Evolutionary conservation across 2,797 vertebrate genomes (phyloP).

Genomic region (Sebastes steindachneri): DNA sequence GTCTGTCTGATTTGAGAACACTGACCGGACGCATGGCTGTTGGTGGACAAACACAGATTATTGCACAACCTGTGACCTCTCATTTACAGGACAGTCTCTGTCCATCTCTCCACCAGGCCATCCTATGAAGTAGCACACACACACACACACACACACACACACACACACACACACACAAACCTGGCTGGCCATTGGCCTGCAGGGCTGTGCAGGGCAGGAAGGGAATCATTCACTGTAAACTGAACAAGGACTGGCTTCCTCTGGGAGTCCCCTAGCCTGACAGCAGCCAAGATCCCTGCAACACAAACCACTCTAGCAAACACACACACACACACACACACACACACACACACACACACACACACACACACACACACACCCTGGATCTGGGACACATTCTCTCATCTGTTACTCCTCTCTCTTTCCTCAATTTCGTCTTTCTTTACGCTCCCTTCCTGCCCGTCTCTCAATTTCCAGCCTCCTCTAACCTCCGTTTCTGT

Average conservation of each 20-base stretch:
- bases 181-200: constrained; percentile 76
- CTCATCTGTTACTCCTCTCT: constrained; percentile 76
- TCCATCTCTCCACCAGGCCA: constrained; percentile 31
- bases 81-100: constrained; percentile 34
- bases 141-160: constrained; percentile 29
- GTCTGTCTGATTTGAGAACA: neutral
- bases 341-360: constrained; percentile 29
- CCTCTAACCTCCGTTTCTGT: constrained; percentile 36
- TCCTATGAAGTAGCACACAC: constrained; percentile 4
- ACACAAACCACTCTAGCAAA: constrained; percentile 80
- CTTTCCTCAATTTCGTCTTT: constrained; percentile 52
- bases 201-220: constrained; percentile 84
- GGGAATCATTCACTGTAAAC: constrained; percentile 86
- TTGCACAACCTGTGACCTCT: constrained; percentile 47
- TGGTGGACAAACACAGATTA: constrained; percentile 41
- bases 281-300: constrained; percentile 80
- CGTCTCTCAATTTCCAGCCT: constrained; percentile 50
- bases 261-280: constrained; percentile 81
- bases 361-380: constrained; percentile 14
- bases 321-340: constrained; percentile 38
- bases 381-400: constrained; percentile 65
- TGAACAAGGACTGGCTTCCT: constrained; percentile 85
- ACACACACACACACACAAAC: constrained; percentile 29
- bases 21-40: constrained; percentile 20
- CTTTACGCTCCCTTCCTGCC: constrained; percentile 60